Percentiles rank a stretch among this genome's conserved stretches.
phyloP scores from a whole-genome alignment of 2,113 vertebrate species.

The Chlamydotis undulata region DNA sequence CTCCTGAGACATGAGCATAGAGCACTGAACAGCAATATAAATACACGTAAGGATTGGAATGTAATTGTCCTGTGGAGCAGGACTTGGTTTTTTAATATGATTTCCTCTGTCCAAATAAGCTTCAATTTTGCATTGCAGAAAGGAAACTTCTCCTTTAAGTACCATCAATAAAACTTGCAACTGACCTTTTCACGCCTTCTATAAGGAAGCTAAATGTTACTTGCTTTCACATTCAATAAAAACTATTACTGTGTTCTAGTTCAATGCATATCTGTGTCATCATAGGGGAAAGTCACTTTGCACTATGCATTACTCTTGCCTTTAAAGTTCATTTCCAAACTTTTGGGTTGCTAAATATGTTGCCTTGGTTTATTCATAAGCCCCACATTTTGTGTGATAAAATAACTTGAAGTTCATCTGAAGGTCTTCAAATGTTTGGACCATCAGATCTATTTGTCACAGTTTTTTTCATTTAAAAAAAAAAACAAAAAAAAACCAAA shows the following conservation, averaged over 20 bases:
- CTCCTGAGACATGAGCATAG: not conserved
- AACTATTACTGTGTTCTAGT: constrained; percentile 49
- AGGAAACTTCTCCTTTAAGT: not conserved
- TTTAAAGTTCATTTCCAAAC: constrained; percentile 14
- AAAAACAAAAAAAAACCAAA: not conserved
- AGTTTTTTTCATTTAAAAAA: not conserved
- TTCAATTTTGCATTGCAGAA: not conserved
- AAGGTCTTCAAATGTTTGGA: not conserved
- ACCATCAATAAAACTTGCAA: constrained; percentile 16
- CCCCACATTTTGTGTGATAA: not conserved
- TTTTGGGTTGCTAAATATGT: not conserved
- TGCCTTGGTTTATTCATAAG: not conserved
- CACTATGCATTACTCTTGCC: not conserved
- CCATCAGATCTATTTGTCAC: not conserved
- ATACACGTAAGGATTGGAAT: not conserved
- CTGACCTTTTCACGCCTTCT: constrained; percentile 40
- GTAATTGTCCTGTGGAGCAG: not conserved
- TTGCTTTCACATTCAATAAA: constrained; percentile 61
- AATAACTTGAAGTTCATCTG: not conserved
- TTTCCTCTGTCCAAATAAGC: not conserved
- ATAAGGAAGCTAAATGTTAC: constrained; percentile 28
- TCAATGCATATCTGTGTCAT: constrained; percentile 41
- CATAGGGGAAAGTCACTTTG: constrained; percentile 14
- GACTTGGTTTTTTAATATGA: not conserved
- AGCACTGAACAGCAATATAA: not conserved